Conservation (phyloP, 2,113 vertebrate genomes). For the Neolamprologus variostigma region DNA sequence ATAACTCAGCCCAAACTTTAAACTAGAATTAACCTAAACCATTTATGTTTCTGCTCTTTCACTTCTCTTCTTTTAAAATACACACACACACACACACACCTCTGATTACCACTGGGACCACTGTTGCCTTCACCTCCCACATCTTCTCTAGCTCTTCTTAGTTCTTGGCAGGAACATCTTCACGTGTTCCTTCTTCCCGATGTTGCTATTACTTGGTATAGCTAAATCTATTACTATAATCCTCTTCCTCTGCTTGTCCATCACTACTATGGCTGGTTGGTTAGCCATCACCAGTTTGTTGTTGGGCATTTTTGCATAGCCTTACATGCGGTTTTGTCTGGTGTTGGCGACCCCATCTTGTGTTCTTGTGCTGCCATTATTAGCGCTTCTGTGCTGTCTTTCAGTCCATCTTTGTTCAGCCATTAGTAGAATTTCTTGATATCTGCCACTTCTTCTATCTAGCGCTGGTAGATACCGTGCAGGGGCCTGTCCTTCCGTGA, state of each 20-base stretch:
- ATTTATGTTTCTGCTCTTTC: neutral
- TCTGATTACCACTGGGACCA: neutral
- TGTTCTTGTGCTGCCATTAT: neutral
- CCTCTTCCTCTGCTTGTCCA: neutral
- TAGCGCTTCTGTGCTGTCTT: neutral
- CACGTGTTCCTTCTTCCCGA: neutral
- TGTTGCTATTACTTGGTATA: neutral
- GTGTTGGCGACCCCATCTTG: neutral
- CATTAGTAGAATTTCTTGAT: neutral
- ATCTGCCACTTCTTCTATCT: neutral
- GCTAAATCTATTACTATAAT: neutral
- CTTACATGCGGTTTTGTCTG: neutral
- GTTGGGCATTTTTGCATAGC: neutral
- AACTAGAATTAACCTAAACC: neutral
- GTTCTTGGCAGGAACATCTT: neutral
- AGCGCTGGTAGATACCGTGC: neutral
- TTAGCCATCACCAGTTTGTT: neutral
- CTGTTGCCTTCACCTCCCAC: neutral
- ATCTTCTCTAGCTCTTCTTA: neutral
- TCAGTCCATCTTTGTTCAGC: neutral
- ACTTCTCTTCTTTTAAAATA: neutral
- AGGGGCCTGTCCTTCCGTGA: neutral
- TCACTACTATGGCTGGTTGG: neutral
- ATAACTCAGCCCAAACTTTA: neutral
- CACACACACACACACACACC: neutral